Evolutionary conservation across 2,113 vertebrate species (phyloP).

Genomic region (Otolemur garnettii): DNA sequence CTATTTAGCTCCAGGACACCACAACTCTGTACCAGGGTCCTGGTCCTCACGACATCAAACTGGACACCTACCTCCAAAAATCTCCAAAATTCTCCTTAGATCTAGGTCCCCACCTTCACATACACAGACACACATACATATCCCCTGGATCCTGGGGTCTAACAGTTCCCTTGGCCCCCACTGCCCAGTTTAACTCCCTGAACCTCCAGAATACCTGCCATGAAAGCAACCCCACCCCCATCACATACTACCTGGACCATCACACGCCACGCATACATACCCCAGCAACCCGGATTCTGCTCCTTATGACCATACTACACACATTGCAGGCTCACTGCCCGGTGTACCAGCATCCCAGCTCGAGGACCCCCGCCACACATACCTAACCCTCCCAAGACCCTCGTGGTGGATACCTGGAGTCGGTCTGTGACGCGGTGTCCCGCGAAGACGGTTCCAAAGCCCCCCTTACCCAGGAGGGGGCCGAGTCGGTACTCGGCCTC

Average conservation of each 20-base stretch:
- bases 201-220: neutral
- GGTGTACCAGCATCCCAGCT: conserved; percentile 5
- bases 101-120: conserved; percentile 12
- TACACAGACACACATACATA: neutral
- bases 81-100: conserved; percentile 29
- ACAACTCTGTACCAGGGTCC: neutral
- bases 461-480: conserved; percentile 89
- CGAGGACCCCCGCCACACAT: conserved; percentile 21
- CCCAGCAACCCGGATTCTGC: neutral
- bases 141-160: neutral
- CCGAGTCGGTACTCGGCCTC: conserved; percentile 87
- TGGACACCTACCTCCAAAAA: neutral
- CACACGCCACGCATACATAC: neutral
- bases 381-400: conserved; percentile 66
- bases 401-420: conserved; percentile 84
- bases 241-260: neutral
- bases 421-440: conserved; percentile 88
- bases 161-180: neutral
- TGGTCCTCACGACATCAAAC: neutral
- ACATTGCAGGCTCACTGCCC: conserved; percentile 26
- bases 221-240: neutral
- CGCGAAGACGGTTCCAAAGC: conserved; percentile 89
- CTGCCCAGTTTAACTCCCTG: neutral
- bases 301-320: conserved; percentile 64
- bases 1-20: neutral